Evolutionary conservation across 2,888 invertebrate species (phyloP), one percentile per base, ranked within the genome.

Genomic region (Torymus tubicola): DNA sequence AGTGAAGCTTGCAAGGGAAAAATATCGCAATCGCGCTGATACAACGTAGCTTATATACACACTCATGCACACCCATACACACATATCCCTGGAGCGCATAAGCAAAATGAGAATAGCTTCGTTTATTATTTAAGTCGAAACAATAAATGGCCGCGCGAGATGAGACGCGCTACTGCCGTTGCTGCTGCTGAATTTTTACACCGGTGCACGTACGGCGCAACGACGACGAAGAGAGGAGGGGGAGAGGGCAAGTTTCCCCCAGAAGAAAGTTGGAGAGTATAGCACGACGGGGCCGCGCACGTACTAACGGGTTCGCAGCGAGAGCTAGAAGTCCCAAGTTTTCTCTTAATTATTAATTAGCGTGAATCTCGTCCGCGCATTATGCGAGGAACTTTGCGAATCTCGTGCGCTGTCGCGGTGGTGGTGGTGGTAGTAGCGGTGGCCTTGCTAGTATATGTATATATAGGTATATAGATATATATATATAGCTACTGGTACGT

Each of bases 321-420:
- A 52, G 42, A 18, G 24, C 53, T 18, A 12, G 3, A 60, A n/a
- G 75, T 42, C 42, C 81, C 79, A 84, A 84, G 83, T 83, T 84
- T 83, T 79, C 80, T 72, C 82, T 84, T 84, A 84, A 84, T 84
- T 83, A 84, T 84, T 84, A 85, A 84, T 84, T 84, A 84, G 79
- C 75, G 73, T 67, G 75, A 81, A 83, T 82, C 77, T 81, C 77
- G 78, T 53, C 72, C 11, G 42, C 70, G 77, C 65, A 77, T 70
- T 58, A 65, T 64, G 70, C 42, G 67, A 70, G 52, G 24, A 78
- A 78, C 14, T 14, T 12, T 21, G n/a, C 12, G 14, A 2, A 42
- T 42, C 42, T 42, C 42, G 42, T 8, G 42, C 42, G 42, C 21
- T n/a, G n/a, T n/a, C 21, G 21, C 21, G 21, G 21, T 21, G 21